phyloP scores from a whole-genome alignment of 2,888 invertebrate species.

The Zelleria hepariella region DNA sequence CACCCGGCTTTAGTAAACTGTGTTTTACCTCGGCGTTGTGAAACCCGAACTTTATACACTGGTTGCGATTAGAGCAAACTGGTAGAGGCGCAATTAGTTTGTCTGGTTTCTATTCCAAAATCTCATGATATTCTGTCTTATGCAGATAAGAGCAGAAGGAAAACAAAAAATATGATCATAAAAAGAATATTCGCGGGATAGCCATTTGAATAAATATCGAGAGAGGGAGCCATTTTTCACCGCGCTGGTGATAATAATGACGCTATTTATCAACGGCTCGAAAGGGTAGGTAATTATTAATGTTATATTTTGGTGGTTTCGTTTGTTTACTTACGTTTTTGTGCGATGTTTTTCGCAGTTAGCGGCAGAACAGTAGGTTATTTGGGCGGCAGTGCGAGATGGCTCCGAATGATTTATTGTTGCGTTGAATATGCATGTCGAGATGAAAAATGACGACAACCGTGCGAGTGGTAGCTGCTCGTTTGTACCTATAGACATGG shows the following conservation, averaged over 20 bases:
- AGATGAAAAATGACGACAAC: slow-evolving; percentile 66
- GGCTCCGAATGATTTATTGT: slow-evolving; percentile 63
- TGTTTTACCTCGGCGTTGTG: neutral
- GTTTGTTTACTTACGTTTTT: slow-evolving; percentile 58
- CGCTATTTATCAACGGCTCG: slow-evolving; percentile 65
- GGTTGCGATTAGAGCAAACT: neutral
- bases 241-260: slow-evolving; percentile 63
- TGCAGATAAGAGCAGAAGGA: slow-evolving; percentile 13
- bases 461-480: slow-evolving; percentile 30
- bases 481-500: slow-evolving; percentile 26
- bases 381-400: slow-evolving; percentile 51
- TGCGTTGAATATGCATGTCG: slow-evolving; percentile 69
- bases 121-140: slow-evolving; percentile 2
- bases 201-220: slow-evolving; percentile 64
- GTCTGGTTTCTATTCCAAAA: neutral
- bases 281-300: slow-evolving; percentile 68
- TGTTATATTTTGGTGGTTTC: slow-evolving; percentile 55
- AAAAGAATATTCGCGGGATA: slow-evolving; percentile 43
- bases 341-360: slow-evolving; percentile 49
- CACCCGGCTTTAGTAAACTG: neutral
- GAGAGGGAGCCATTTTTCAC: slow-evolving; percentile 58
- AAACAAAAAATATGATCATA: slow-evolving; percentile 32
- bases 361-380: slow-evolving; percentile 55
- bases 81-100: neutral
- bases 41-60: too few species aligned